Evolutionary conservation across 2,797 vertebrate species (phyloP).

Genomic region (Mormyrus proboscirostris): DNA sequence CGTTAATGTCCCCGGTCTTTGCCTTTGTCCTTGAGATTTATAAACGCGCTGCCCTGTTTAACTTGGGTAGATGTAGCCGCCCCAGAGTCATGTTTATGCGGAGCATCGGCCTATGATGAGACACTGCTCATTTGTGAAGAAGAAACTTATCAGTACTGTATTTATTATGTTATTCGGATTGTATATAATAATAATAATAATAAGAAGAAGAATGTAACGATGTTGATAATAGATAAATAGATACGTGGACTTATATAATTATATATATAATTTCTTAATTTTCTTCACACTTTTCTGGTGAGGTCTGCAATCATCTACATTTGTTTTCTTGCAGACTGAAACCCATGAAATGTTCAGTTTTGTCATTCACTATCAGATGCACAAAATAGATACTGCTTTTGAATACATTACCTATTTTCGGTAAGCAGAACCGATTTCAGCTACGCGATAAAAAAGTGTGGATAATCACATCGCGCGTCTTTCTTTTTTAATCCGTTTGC

Average conservation of each 20-base stretch:
- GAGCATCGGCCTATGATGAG: neutral
- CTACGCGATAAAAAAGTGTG: neutral
- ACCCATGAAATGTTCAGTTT: neutral
- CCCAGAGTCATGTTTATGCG: neutral
- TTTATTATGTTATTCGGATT: neutral
- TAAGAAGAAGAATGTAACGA: neutral
- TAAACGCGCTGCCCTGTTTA: neutral
- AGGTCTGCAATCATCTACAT: neutral
- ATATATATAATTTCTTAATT: neutral
- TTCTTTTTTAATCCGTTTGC: neutral
- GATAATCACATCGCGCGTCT: neutral
- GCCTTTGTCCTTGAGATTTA: conserved; percentile 13
- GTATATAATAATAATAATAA: neutral
- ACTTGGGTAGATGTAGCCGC: neutral
- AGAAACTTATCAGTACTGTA: neutral
- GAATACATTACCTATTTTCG: conserved; percentile 4
- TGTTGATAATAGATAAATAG: neutral
- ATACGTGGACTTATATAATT: neutral
- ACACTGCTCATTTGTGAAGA: neutral
- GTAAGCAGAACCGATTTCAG: conserved; percentile 1
- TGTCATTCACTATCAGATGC: neutral
- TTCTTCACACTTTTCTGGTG: neutral
- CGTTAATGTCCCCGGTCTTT: neutral
- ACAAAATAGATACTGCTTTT: conserved; percentile 1
- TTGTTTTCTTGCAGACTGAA: neutral